Evolutionary conservation across 2,888 invertebrate genomes (phyloP).

Genomic region (Chorisops tibialis): DNA sequence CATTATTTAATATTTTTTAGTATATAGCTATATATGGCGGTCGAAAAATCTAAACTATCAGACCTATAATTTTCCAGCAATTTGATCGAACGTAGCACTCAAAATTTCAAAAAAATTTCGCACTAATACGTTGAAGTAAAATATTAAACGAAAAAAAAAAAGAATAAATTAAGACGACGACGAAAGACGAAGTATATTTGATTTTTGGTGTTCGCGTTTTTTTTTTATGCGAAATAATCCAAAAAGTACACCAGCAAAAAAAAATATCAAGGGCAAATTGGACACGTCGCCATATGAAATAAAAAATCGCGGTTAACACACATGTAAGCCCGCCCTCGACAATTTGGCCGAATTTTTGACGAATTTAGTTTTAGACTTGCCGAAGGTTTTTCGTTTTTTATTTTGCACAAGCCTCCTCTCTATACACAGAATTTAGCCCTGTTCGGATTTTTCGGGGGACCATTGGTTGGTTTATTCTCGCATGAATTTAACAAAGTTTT

Average conservation of each 20-base stretch:
- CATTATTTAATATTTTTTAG: conserved; percentile 10
- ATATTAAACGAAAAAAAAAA: not conserved
- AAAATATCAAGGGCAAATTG: conserved; percentile 40
- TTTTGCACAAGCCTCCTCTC: too few relatives aligned
- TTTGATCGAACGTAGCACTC: conserved; percentile 14
- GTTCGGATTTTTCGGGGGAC: too few relatives aligned
- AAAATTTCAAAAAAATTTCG: not conserved
- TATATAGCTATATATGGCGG: conserved; percentile 19
- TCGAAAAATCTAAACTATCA: conserved; percentile 3
- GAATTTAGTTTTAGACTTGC: conserved; percentile 19
- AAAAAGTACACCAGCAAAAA: conserved; percentile 18
- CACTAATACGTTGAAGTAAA: not conserved
- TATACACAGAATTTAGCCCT: too few relatives aligned
- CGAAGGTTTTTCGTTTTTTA: conserved; percentile 15
- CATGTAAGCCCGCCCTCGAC: conserved; percentile 33
- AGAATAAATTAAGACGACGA: conserved; percentile 19
- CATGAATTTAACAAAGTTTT: too few relatives aligned
- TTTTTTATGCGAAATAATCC: not conserved
- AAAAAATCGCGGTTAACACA: conserved; percentile 33
- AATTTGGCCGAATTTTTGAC: conserved; percentile 25
- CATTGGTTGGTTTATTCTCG: too few relatives aligned
- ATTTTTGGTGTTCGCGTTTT: not conserved
- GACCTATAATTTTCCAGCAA: conserved; percentile 11
- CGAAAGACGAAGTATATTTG: conserved; percentile 19
- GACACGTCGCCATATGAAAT: conserved; percentile 39